Evolutionary conservation across 2,113 vertebrate genomes (phyloP).

Genomic region (Picathartes gymnocephalus): DNA sequence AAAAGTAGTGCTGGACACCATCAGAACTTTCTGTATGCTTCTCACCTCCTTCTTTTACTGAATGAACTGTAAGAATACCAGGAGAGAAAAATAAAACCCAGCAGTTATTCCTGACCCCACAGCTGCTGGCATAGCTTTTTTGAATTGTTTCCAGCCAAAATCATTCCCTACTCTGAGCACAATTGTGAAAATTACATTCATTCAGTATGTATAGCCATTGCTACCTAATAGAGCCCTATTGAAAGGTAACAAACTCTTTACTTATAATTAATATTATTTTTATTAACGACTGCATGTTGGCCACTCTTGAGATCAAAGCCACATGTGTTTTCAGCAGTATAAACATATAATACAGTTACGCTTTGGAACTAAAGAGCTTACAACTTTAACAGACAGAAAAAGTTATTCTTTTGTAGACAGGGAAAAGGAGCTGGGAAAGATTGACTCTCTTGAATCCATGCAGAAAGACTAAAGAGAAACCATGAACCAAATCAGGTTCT

Average conservation of each 20-base stretch:
- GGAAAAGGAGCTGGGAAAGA: neutral
- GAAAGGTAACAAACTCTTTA: neutral
- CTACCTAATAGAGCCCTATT: neutral
- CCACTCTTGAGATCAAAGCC: neutral
- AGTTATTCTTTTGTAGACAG: neutral
- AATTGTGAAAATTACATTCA: neutral
- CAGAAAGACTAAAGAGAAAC: neutral
- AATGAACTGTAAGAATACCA: neutral
- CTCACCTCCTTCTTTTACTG: neutral
- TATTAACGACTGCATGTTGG: neutral
- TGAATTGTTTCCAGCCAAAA: constrained; percentile 22
- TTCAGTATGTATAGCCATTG: neutral
- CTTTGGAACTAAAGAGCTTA: neutral
- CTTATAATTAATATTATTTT: constrained; percentile 9
- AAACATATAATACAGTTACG: neutral
- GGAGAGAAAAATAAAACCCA: constrained; percentile 14
- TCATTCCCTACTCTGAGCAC: neutral
- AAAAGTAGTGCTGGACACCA: neutral
- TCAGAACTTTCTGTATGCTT: neutral
- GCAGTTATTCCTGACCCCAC: neutral
- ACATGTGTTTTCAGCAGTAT: neutral
- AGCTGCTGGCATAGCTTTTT: constrained; percentile 1
- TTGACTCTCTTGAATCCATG: neutral
- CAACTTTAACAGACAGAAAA: neutral
- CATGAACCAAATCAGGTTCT: neutral